Base-by-base conservation (phyloP, 2,888 invertebrate species). In the Drosophila prostipennis region DNA sequence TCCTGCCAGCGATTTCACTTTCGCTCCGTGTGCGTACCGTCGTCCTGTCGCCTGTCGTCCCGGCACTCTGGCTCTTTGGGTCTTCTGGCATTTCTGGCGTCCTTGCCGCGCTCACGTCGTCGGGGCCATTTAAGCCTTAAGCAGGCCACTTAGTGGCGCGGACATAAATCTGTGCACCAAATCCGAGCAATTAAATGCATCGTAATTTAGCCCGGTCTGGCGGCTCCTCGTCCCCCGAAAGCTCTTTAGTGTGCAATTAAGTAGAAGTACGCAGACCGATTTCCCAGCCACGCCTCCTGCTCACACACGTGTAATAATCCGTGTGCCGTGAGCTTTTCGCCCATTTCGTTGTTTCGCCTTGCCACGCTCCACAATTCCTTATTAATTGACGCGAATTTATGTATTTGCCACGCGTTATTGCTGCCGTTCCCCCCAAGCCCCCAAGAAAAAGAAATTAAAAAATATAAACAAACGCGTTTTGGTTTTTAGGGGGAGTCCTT, bases 121-220 rank as follows among this genome's bases (percentile, higher is more conserved):
- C 78, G 85, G 68, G 74, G 72, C 76, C 89, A 88, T 88, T 88
- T 87, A 78, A 88, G 87, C 83, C 82, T 79, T 89, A 89, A 89
- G 90, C 90, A 89, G 83, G 77, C 89, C 89, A 89, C 90, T 89
- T 89, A 90, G 89, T 87, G 84, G 74, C 77, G 76, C 78, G 77
- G 79, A 89, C 89, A 90, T 90, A 90, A 89, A 89, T 89, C 89
- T 89, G 86, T 84, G 87, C 90, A 65, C 81, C 79, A 90, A 89
- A 89, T 90, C 90, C 89, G 78, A 85, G 87, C 89, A 89, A 90
- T 89, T 89, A 90, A 89, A 87, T 85, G 80, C 77, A 87, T 86
- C 90, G 89, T 89, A 89, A 89, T 84, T 89, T 79, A 89, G 78
- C 75, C 48, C 63, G 69, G 55, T 42, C 45, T 58, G 37, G 32